Evolutionary conservation across 1,140 invertebrate species (phyloP).

Genomic region (Apis laboriosa): DNA sequence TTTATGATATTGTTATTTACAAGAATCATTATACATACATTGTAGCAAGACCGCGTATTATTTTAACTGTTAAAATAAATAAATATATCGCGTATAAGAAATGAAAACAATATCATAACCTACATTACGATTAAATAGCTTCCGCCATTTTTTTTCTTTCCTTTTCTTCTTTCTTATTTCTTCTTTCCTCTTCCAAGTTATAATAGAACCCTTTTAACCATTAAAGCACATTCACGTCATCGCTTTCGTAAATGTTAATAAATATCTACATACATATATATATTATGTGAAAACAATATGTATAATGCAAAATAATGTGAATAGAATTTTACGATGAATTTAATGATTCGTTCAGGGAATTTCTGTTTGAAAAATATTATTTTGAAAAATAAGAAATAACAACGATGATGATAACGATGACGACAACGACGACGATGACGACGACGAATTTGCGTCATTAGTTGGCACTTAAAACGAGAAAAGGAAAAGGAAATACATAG

Average conservation of each 20-base stretch:
- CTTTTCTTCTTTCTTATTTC: not conserved
- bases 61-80: not conserved
- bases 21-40: constrained; percentile 19
- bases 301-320: not conserved
- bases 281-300: not conserved
- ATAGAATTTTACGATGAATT: not conserved
- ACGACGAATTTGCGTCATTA: not conserved
- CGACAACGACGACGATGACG: not conserved
- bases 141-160: not conserved
- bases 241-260: not conserved
- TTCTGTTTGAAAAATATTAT: too few species aligned
- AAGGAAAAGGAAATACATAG: not conserved
- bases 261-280: too few species aligned
- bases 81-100: not conserved
- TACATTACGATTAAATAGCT: not conserved
- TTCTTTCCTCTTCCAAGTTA: not conserved
- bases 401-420: not conserved
- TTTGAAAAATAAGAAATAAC: not conserved
- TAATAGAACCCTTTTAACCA: too few species aligned
- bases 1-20: constrained; percentile 30
- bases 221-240: not conserved
- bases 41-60: not conserved
- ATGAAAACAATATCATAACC: not conserved
- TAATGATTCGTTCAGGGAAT: not conserved
- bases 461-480: not conserved